These are phyloP conservation scores for Paratilapia polleni DNA, from an alignment of 2,113 vertebrate species.

Conservation along the genomic window DNA sequence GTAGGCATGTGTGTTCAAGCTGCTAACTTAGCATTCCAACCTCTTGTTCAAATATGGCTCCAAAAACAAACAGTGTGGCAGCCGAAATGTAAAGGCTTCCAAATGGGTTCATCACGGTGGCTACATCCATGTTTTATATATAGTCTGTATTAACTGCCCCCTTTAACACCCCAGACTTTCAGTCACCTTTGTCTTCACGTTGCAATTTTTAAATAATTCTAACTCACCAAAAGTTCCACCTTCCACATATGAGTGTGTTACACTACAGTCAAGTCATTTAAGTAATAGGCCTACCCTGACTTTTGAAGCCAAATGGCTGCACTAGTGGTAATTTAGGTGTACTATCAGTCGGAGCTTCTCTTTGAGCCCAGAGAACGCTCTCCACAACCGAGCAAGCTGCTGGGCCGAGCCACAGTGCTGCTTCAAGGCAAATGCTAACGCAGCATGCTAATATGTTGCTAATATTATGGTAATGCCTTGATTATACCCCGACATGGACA, in stretches of 20 bases:
- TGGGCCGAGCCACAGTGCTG: not conserved
- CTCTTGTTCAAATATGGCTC: no score
- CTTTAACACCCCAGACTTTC: not conserved
- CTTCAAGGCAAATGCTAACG: not conserved
- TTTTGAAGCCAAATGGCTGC: not conserved
- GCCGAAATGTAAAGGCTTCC: no score
- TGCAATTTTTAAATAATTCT: not conserved
- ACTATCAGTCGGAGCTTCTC: fast-evolving
- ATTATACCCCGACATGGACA: no score
- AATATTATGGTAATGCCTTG: not conserved
- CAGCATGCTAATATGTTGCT: not conserved
- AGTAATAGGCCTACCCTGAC: not conserved
- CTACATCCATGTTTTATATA: no score
- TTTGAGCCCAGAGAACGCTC: not conserved
- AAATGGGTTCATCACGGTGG: no score
- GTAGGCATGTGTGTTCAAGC: no score
- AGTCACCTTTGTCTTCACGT: not conserved
- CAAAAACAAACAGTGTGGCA: no score
- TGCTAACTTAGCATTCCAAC: no score
- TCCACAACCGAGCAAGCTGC: not conserved
- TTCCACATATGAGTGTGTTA: not conserved
- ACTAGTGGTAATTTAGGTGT: not conserved
- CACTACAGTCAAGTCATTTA: not conserved
- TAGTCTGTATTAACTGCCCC: not conserved
- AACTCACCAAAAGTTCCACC: not conserved